Evolutionary conservation across 2,888 invertebrate genomes (phyloP).

Genomic region (Bruchidius siliquastri): DNA sequence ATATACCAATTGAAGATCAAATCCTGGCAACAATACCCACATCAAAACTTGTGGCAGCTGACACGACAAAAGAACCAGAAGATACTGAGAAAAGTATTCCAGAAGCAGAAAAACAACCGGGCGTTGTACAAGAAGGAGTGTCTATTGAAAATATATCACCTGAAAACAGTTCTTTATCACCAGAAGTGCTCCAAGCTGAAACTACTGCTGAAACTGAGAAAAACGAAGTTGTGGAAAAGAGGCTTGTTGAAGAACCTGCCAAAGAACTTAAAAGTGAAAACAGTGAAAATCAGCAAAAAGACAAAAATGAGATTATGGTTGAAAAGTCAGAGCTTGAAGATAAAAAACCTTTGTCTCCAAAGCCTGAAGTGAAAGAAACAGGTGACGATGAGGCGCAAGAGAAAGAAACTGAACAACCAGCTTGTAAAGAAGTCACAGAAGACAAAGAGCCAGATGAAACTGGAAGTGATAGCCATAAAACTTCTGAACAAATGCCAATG

Average conservation of each 20-base stretch:
- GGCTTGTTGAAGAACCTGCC: constrained; percentile 1
- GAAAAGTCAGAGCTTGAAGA: constrained; percentile 3
- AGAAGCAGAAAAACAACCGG: constrained; percentile 3
- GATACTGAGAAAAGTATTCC: background rate
- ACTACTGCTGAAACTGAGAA: constrained; percentile 6
- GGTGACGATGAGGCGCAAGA: constrained; percentile 1
- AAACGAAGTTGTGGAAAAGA: background rate
- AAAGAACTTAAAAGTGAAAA: background rate
- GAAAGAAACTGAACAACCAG: constrained; percentile 10
- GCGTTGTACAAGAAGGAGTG: constrained; percentile 8
- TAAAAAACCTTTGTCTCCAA: background rate
- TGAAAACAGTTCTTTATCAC: constrained; percentile 22
- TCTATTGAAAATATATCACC: constrained; percentile 22
- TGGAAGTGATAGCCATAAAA: constrained; percentile 4
- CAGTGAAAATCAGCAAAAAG: background rate
- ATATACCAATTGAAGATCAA: constrained; percentile 1
- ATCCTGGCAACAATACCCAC: background rate
- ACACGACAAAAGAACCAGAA: constrained; percentile 3
- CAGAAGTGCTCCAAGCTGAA: constrained; percentile 15
- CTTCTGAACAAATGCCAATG: constrained; percentile 23
- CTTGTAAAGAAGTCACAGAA: constrained; percentile 4
- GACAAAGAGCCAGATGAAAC: constrained; percentile 10
- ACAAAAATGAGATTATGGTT: constrained; percentile 13
- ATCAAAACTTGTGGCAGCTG: background rate
- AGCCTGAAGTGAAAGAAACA: background rate